Base-by-base conservation (phyloP, 2,797 vertebrate species). In the Myotis findleyi region DNA sequence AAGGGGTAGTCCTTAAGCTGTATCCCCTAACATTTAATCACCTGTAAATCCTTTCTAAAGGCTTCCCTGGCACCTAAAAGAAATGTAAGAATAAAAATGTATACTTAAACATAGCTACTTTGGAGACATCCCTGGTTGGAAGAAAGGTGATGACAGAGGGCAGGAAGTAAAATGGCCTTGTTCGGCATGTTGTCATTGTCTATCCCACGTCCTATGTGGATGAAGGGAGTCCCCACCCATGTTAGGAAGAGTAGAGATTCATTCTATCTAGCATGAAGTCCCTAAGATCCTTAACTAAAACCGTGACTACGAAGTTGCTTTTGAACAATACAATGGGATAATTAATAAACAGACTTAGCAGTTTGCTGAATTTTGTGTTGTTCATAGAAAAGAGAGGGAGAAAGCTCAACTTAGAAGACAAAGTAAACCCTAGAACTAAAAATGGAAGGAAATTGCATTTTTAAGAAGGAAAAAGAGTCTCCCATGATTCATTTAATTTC, bases 401-500 rank as follows among this genome's bases (percentile, higher is more conserved):
- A 44, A 57, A 89, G 83, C 44, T n/a, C 82, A 84, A 75, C 21
- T 44, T 20, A 21, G 53, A 71, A 33, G 13, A 12, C n/a, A 81
- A 55, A 69, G 36, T 38, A 7, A 75, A 64, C 6, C 25, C 1
- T 25, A 44, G 21, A 93, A 64, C 53, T 47, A 64, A 2, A 87
- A 62, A 71, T 72, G n/a, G 41, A 62, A 93, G 87, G 73, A 89
- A 94, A 92, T 23, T 73, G 27, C 53, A 89, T 84, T 91, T 87
- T 64, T 77, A 41, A 75, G 84, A 82, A 87, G 75, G 36, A 33
- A 93, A 91, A 64, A 17, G 33, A 88, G 27, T 80, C 89, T 86
- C 14, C 90, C 90, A 80, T 93, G 85, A 95, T 81, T 80, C 80
- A 75, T 83, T 80, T 87, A 84, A 97, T 64, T 94, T 94, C 57